Conservation (phyloP, 2,888 invertebrate species). For the Diplazon laetatorius region DNA sequence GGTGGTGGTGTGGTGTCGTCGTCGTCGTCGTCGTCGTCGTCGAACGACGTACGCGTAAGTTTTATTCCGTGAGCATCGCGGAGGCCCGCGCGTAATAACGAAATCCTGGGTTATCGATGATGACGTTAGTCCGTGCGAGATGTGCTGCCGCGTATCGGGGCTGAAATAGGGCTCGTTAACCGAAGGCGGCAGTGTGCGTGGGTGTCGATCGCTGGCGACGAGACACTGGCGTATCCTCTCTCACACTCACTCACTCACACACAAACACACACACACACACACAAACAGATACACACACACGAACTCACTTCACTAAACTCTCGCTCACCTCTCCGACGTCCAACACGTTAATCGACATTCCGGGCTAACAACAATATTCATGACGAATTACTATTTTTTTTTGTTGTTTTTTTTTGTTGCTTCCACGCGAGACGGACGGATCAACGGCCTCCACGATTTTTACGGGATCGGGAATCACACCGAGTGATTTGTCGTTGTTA, state of each 20-base stretch:
- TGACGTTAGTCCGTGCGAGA: conserved; percentile 67
- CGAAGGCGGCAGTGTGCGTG: conserved; percentile 79
- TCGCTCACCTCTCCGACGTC: no score
- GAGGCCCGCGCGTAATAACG: conserved; percentile 4
- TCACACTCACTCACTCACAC: conserved; percentile 22
- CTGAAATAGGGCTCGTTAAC: conserved; percentile 72
- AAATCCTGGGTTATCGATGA: conserved; percentile 43
- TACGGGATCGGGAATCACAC: neutral
- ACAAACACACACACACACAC: no score
- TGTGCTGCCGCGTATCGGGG: conserved; percentile 68
- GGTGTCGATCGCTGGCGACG: conserved; percentile 75
- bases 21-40: no score
- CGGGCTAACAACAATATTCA: conserved; percentile 32
- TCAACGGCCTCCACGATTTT: conserved; percentile 36
- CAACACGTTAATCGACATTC: conserved; percentile 46
- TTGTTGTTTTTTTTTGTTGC: neutral
- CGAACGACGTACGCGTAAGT: no score
- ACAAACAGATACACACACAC: no score
- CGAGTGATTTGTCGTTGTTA: no score
- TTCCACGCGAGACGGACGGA: conserved; percentile 4
- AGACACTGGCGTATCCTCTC: conserved; percentile 53
- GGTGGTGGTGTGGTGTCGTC: no score
- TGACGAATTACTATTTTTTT: neutral
- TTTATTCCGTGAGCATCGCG: no score
- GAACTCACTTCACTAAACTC: no score